Percentiles rank a stretch among this genome's conserved stretches.
phyloP scores from a whole-genome alignment of 37 sponge, comb jelly and placozoan genomes.

The Axinella damicornis region DNA sequence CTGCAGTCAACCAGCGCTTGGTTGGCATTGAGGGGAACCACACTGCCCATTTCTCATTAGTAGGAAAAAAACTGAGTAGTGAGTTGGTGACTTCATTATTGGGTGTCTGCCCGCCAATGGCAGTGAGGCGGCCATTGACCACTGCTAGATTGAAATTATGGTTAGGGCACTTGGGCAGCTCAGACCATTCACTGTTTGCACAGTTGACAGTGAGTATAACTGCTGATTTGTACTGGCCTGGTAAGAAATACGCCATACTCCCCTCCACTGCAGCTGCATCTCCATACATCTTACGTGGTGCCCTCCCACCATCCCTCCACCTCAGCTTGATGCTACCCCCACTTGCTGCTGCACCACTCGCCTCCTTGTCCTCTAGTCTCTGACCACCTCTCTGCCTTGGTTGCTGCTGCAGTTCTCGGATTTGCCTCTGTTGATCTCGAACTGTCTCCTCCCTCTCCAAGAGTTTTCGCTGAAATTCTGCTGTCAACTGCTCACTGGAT shows the following conservation, averaged over 20 bases:
- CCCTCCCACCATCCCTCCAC: neutral
- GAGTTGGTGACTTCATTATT: neutral
- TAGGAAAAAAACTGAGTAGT: neutral
- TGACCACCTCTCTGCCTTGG: too few species aligned
- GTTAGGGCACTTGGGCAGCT: neutral
- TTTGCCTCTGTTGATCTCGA: neutral
- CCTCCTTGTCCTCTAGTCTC: too few species aligned
- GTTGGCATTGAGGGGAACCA: neutral
- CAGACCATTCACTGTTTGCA: neutral
- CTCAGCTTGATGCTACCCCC: neutral
- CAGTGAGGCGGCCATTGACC: slow-evolving; percentile 4
- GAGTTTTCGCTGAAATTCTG: neutral
- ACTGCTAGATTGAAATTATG: neutral
- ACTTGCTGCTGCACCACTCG: neutral
- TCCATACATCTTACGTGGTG: neutral
- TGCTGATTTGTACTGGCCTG: neutral
- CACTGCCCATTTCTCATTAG: neutral
- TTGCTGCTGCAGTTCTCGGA: too few species aligned
- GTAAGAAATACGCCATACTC: neutral
- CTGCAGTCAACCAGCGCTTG: neutral
- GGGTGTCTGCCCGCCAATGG: neutral
- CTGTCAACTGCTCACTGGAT: neutral
- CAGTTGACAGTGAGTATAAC: neutral
- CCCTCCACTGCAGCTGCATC: neutral
- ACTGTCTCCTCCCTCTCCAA: neutral